Conservation (phyloP, 2,888 invertebrate genomes). For the Galeopsomyia nigrocyanea region DNA sequence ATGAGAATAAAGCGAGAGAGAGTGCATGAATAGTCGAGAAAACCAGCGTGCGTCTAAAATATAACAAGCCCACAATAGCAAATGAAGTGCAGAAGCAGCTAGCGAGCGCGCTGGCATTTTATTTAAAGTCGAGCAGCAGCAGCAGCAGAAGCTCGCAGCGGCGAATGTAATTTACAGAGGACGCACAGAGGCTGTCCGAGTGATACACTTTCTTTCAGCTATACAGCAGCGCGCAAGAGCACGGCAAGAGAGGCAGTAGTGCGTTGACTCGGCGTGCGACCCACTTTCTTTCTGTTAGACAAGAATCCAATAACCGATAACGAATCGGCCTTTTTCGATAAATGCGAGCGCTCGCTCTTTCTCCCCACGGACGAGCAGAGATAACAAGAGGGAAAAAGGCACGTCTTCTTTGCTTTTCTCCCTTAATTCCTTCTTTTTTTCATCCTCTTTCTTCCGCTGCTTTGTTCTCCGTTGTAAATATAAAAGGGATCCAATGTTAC, state of each 20-base stretch:
- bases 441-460: neutral
- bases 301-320: conserved; percentile 51
- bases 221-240: no score
- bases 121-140: neutral
- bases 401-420: conserved; percentile 3
- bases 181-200: neutral
- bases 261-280: conserved; percentile 4
- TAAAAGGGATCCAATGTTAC: no score
- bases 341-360: conserved; percentile 4
- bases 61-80: no score
- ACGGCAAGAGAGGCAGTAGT: no score
- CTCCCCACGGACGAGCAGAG: conserved; percentile 41
- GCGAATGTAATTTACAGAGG: conserved; percentile 5
- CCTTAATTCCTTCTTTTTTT: conserved; percentile 26
- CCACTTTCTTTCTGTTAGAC: conserved; percentile 41
- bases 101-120: neutral
- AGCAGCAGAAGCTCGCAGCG: neutral
- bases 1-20: no score
- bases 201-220: neutral
- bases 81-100: no score
- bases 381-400: conserved; percentile 49
- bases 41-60: no score
- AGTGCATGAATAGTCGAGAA: no score
- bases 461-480: no score
- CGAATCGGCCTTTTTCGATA: conserved; percentile 38